Conservation (phyloP, 1,140 invertebrate species). For the Nasonia longicornis region DNA sequence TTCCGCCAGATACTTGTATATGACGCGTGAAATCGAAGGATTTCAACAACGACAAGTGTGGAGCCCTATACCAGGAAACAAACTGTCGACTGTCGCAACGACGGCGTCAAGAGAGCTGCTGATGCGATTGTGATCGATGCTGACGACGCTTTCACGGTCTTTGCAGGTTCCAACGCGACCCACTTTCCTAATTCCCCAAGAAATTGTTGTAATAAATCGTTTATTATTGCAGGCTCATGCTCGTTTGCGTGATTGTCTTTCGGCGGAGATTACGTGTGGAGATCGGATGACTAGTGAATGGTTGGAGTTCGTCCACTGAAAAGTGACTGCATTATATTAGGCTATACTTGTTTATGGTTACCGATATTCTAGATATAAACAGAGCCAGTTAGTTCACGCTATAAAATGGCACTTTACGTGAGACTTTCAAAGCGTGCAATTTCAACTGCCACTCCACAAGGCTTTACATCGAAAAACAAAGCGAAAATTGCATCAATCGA, state of each 20-base stretch:
- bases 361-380: too few species aligned
- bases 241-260: neutral
- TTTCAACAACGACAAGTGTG: neutral
- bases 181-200: conserved; percentile 24
- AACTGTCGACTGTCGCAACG: conserved; percentile 11
- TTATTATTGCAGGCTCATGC: neutral
- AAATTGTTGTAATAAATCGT: conserved; percentile 14
- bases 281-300: neutral
- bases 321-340: neutral
- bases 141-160: conserved; percentile 11
- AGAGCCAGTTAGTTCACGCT: too few species aligned
- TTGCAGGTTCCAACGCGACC: conserved; percentile 19
- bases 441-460: too few species aligned
- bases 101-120: neutral
- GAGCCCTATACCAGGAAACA: conserved; percentile 1
- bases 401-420: too few species aligned
- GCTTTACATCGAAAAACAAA: too few species aligned
- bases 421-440: too few species aligned
- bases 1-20: neutral
- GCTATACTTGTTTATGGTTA: too few species aligned
- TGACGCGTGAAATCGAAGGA: too few species aligned
- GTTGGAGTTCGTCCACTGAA: neutral
- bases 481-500: too few species aligned
- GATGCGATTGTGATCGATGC: conserved; percentile 7
- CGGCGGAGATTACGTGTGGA: neutral